These are phyloP conservation scores for Timema podura DNA, from an alignment of 2,888 invertebrate genomes.

Conservation along the genomic window DNA sequence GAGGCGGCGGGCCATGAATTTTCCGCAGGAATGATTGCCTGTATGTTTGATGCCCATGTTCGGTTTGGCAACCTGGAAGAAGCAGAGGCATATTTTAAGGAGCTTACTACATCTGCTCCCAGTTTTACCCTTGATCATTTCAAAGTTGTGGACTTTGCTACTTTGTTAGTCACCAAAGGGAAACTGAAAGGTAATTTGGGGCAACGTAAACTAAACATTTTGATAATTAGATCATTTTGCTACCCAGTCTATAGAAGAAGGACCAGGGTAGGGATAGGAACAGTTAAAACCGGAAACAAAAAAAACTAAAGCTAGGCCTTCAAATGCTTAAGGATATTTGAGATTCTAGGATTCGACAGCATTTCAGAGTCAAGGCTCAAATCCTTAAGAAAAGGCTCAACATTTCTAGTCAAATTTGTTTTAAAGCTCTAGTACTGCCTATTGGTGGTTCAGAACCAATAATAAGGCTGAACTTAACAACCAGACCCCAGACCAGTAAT, in stretches of 20 bases:
- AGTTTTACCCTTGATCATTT: constrained; percentile 60
- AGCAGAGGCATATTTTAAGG: constrained; percentile 51
- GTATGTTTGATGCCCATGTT: constrained; percentile 58
- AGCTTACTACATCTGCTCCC: constrained; percentile 51
- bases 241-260: neutral
- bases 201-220: neutral
- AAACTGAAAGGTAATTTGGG: constrained; percentile 40
- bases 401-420: too few relatives aligned
- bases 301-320: neutral
- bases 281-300: neutral
- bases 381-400: too few relatives aligned
- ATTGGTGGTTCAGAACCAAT: too few relatives aligned
- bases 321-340: neutral
- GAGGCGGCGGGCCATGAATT: constrained; percentile 46
- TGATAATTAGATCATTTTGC: neutral
- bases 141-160: constrained; percentile 62
- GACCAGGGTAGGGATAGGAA: neutral
- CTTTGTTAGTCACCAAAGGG: constrained; percentile 52
- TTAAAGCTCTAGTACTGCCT: too few relatives aligned
- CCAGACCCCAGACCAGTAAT: too few relatives aligned
- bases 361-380: neutral
- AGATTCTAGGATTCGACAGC: too few relatives aligned
- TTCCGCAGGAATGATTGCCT: constrained; percentile 63
- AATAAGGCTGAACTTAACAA: too few relatives aligned
- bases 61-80: constrained; percentile 52